These are phyloP conservation scores for Stegodyphus dumicola DNA, from an alignment of 1,140 invertebrate species.

Conservation along the genomic window DNA sequence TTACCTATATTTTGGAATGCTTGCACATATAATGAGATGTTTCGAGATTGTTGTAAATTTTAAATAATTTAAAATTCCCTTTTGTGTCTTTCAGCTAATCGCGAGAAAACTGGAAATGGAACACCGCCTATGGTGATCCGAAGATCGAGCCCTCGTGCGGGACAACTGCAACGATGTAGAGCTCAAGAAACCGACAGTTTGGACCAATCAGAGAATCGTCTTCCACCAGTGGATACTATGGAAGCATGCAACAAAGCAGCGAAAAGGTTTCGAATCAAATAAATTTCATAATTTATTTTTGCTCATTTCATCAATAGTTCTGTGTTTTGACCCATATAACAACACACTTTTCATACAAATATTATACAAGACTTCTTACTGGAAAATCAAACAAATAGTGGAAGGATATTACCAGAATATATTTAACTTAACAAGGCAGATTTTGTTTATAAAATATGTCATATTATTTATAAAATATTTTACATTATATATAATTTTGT, in stretches of 20 bases:
- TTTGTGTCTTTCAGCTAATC: not conserved
- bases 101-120: not conserved
- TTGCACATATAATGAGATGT: too few species aligned
- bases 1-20: too few species aligned
- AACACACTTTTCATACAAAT: too few species aligned
- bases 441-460: too few species aligned
- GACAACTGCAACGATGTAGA: constrained; percentile 22
- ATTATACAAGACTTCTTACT: constrained; percentile 46
- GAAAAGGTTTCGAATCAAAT: constrained; percentile 72
- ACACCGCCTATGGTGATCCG: not conserved
- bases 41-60: not conserved
- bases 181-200: constrained; percentile 53
- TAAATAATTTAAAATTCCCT: not conserved
- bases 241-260: constrained; percentile 90
- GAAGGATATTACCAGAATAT: too few species aligned
- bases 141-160: constrained; percentile 45
- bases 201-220: constrained; percentile 36
- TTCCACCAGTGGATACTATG: constrained; percentile 85
- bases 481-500: too few species aligned
- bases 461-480: too few species aligned
- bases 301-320: not conserved
- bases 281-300: not conserved
- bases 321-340: too few species aligned
- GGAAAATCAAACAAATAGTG: too few species aligned
- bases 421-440: too few species aligned